Evolutionary conservation across 2,888 invertebrate genomes (phyloP).

Genomic region (Trileptium ribeirensis): DNA sequence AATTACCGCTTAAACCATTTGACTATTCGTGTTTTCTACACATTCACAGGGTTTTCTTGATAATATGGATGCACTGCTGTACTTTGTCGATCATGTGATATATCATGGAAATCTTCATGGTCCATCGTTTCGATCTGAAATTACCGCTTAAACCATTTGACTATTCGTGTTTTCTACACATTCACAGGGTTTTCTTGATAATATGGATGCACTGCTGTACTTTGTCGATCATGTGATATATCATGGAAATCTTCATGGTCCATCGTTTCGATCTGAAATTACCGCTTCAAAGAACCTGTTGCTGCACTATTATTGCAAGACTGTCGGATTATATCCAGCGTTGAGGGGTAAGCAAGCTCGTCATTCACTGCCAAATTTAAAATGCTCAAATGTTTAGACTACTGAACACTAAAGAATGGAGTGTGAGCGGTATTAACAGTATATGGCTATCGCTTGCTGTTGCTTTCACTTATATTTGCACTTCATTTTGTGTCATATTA

Average conservation of each 20-base stretch:
- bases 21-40: too few species aligned
- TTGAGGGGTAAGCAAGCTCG: slow-evolving; percentile 61
- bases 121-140: slow-evolving; percentile 87
- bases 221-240: slow-evolving; percentile 48
- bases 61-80: slow-evolving; percentile 87
- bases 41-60: slow-evolving; percentile 83
- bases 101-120: slow-evolving; percentile 46
- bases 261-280: slow-evolving; percentile 86
- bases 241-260: slow-evolving; percentile 54
- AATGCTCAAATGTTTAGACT: too few species aligned
- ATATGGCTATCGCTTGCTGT: too few species aligned
- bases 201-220: slow-evolving; percentile 80
- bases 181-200: slow-evolving; percentile 87
- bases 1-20: too few species aligned
- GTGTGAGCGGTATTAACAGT: too few species aligned
- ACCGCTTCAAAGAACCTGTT: slow-evolving; percentile 79
- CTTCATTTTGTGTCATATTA: too few species aligned
- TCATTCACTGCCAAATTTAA: too few species aligned
- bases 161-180: too few species aligned
- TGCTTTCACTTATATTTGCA: too few species aligned
- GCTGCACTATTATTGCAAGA: slow-evolving; percentile 89
- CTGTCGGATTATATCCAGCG: slow-evolving; percentile 85
- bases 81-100: slow-evolving; percentile 46
- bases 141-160: too few species aligned
- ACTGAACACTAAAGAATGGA: too few species aligned